Evolutionary conservation across 1,140 invertebrate genomes (phyloP).

Genomic region (Bombus turneri): DNA sequence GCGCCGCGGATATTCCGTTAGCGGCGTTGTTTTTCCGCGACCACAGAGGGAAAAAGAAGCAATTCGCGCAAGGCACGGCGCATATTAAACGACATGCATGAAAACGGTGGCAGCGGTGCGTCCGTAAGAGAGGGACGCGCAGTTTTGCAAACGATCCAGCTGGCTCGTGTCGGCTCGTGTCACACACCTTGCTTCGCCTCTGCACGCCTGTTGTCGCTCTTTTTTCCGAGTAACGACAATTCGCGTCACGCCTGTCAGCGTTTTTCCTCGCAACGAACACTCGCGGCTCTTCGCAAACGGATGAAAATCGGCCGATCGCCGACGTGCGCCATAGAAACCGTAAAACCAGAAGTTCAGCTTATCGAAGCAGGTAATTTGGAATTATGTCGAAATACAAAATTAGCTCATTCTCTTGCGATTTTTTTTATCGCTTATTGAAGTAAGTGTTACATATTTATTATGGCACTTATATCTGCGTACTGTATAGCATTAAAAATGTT

Average conservation of each 20-base stretch:
- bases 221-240: constrained; percentile 10
- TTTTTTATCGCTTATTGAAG: too few species aligned
- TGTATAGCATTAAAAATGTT: too few species aligned
- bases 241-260: constrained; percentile 17
- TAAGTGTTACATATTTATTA: too few species aligned
- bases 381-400: neutral
- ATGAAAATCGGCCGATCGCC: neutral
- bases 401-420: too few species aligned
- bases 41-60: neutral
- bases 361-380: neutral
- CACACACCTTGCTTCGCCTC: neutral
- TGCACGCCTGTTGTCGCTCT: neutral
- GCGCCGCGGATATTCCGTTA: neutral
- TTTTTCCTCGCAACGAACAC: neutral
- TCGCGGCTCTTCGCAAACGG: neutral
- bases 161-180: neutral
- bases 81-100: constrained; percentile 27
- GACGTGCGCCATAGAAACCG: neutral
- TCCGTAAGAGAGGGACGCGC: neutral
- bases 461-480: too few species aligned
- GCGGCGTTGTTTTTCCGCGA: neutral
- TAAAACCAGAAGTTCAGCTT: neutral
- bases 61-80: constrained; percentile 6
- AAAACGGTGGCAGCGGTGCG: constrained; percentile 18
- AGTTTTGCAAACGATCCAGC: constrained; percentile 31